Base-by-base conservation (phyloP, 2,888 invertebrate species). In the Tanaodytes sp. region DNA sequence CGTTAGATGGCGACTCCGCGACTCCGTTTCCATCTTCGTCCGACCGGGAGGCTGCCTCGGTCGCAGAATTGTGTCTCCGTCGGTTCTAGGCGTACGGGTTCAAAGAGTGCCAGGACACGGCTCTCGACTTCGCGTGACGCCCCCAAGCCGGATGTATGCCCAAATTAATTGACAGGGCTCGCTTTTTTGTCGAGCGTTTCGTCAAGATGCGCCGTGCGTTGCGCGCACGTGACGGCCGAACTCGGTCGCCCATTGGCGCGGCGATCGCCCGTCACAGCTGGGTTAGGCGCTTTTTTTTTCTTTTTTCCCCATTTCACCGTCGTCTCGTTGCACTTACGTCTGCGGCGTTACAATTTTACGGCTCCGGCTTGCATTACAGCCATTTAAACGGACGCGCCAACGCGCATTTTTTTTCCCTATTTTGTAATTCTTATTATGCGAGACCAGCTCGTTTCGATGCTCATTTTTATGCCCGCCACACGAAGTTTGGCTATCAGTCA, bases 91-190 rank as follows among this genome's bases (percentile, higher is more conserved):
- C 15, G 30, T 46, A 18, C 27, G 23, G 54, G 52, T 55, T 63
- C 63, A 46, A 46, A 54, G 55, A 55, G 63, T 63, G 40, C 55
- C 48, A 46, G 52, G 23, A 39, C 61, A 49, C 31, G 43, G 48
- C 64, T 43, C 49, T 64, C 54, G 55, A 64, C 57, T 40, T 57
- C 36, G 64, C 64, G 57, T 64, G 54, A 64, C 55, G 57, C 30
- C 36, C 49, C 37, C 39, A n/a, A 63, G 46, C 57, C 57, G 55
- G 63, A 63, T 54, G 54, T 40, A 48, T 63, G 48, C 33, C 63
- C 33, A 48, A 63, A 54, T 63, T 54, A 63, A 63, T 54, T 63
- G 63, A 63, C 54, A 63, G 63, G 43, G 45, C 39, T 62, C 23
- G 12, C 33, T 55, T 48, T 54, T 48, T 48, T 52, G 45, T 31